Evolutionary conservation across 1,140 invertebrate genomes (phyloP).

Genomic region (Brachionus rubens): DNA sequence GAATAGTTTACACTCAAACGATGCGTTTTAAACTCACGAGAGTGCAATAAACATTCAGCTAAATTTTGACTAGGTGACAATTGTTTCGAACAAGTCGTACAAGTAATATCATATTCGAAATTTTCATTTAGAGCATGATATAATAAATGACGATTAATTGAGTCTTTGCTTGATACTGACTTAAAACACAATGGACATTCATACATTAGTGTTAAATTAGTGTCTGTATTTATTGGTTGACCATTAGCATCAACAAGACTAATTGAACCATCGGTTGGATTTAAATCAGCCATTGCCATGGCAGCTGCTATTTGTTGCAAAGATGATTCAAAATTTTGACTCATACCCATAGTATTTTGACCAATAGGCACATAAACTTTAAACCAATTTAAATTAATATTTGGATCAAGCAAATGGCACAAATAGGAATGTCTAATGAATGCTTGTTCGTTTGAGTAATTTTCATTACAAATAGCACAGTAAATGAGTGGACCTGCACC

Average conservation of each 20-base stretch:
- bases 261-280: slow-evolving; percentile 10
- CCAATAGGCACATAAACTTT: slow-evolving; percentile 10
- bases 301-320: slow-evolving; percentile 42
- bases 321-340: neutral
- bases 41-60: slow-evolving; percentile 29
- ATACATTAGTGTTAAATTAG: slow-evolving; percentile 16
- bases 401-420: slow-evolving; percentile 36
- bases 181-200: slow-evolving; percentile 41
- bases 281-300: slow-evolving; percentile 45
- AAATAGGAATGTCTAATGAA: slow-evolving; percentile 37
- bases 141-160: slow-evolving; percentile 25
- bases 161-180: neutral
- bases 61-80: slow-evolving; percentile 29
- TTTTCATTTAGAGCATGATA: slow-evolving; percentile 35
- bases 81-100: slow-evolving; percentile 21
- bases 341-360: neutral
- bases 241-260: slow-evolving; percentile 44
- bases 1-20: slow-evolving; percentile 34
- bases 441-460: slow-evolving; percentile 45
- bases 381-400: slow-evolving; percentile 42
- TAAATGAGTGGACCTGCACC: slow-evolving; percentile 25
- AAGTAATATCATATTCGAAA: slow-evolving; percentile 38
- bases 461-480: slow-evolving; percentile 40
- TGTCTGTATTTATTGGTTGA: neutral
- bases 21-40: slow-evolving; percentile 26